Evolutionary conservation across 2,113 vertebrate species (phyloP), one percentile per base, ranked within the genome.

Genomic region (Grammomys dolichurus): DNA sequence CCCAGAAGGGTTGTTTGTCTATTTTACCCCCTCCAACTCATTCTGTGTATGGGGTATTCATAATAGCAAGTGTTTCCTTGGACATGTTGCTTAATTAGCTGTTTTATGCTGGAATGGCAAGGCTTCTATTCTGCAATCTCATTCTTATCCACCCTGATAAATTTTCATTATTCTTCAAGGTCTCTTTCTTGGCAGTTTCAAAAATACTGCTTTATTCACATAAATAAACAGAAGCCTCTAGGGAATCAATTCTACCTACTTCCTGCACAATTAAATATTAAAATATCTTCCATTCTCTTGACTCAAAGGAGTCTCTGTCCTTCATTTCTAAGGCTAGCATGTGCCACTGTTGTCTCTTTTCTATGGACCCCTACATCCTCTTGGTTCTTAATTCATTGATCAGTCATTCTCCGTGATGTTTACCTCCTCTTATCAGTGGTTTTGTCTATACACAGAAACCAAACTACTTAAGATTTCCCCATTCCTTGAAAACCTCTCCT

Each of bases 81-180:
- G 43, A 26, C 4, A 81, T 67, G 48, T 36, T 81, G 22, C 43
- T 77, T 77, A 76, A 73, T 88, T 78, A 78, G 28, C 54, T 69
- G 82, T 36, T 91, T 78, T 91, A 46, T 63, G 70, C 65, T 89
- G 14, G 54, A 10, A 75, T 65, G 85, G 72, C 33, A 24, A n/a
- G 70, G 4, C 16, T 77, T 81, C n/a, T 88, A n/a, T 65, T 82
- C 81, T 48, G 14, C 20, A 46, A 78, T 89, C 77, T 91, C 11
- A 16, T 46, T 89, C 24, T 96, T 73, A 56, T 73, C 63, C 54
- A n/a, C 8, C 4, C 13, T 56, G 73, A 60, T 46, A 91, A 36
- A 89, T 60, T 73, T 77, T 75, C 60, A 78, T 84, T 93, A 84
- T 96, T 93, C 31, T 33, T 77, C 26, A 14, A 81, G 58, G 46